Percentiles rank a stretch among this genome's conserved stretches.
Evolutionary conservation across 1,140 invertebrate species (phyloP).

Genomic region (Phymastichus coffea): DNA sequence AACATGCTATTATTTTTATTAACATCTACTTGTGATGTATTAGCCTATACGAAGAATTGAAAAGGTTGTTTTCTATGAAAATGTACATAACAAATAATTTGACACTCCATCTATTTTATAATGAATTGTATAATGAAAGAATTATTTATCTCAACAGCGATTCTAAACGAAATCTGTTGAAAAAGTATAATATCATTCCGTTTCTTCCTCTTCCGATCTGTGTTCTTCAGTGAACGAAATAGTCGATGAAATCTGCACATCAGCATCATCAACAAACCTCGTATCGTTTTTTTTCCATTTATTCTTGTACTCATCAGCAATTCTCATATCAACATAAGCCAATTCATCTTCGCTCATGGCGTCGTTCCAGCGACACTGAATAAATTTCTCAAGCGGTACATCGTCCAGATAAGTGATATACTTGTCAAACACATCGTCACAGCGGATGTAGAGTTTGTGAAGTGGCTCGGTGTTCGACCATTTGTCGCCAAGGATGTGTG

Average conservation of each 20-base stretch:
- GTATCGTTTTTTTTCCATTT: neutral
- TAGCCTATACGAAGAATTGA: too few relatives aligned
- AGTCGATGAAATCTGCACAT: neutral
- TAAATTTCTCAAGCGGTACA: neutral
- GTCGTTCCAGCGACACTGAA: constrained; percentile 4
- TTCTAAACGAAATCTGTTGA: too few relatives aligned
- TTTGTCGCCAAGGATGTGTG: neutral
- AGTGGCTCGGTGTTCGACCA: constrained; percentile 3
- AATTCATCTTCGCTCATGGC: neutral
- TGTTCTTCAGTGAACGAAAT: constrained; percentile 1
- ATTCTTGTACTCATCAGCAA: neutral
- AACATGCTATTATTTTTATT: too few relatives aligned
- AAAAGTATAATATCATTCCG: too few relatives aligned
- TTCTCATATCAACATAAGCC: neutral
- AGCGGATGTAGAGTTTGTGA: neutral
- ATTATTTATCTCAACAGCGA: too few relatives aligned
- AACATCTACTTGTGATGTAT: too few relatives aligned
- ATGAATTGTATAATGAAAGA: too few relatives aligned
- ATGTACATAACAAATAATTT: too few relatives aligned
- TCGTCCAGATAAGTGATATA: neutral
- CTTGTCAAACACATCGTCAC: neutral
- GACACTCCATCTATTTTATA: too few relatives aligned
- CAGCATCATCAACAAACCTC: neutral
- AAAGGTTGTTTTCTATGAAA: too few relatives aligned
- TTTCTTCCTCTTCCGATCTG: too few relatives aligned